These are phyloP conservation scores for Gallirallus australis DNA, from an alignment of 2,797 vertebrate genomes.

Conservation along the genomic window DNA sequence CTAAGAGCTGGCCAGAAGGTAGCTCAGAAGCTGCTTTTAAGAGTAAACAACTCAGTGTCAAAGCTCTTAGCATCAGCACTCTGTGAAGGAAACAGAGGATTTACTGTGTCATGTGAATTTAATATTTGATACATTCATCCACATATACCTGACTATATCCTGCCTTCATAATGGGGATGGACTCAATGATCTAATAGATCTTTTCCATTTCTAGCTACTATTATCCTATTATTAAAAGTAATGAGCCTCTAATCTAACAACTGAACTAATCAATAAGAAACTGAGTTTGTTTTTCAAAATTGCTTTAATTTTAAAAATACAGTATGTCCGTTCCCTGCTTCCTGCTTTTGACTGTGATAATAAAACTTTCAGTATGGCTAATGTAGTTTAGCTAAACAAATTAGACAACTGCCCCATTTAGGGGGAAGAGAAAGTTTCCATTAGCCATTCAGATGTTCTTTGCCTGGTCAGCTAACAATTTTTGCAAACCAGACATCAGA, in stretches of 20 bases:
- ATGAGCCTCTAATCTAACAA: constrained; percentile 78
- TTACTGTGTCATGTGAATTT: constrained; percentile 52
- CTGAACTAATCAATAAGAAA: constrained; percentile 80
- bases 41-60: constrained; percentile 65
- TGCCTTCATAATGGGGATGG: constrained; percentile 50
- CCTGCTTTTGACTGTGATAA: constrained; percentile 79
- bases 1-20: constrained; percentile 53
- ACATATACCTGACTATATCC: constrained; percentile 50
- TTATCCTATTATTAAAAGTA: constrained; percentile 77
- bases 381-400: constrained; percentile 83
- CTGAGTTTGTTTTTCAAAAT: constrained; percentile 76
- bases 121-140: constrained; percentile 69
- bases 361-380: constrained; percentile 80
- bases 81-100: constrained; percentile 54
- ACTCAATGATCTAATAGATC: constrained; percentile 64
- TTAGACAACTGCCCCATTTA: constrained; percentile 76
- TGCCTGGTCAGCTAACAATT: constrained; percentile 60
- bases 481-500: constrained; percentile 45
- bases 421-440: constrained; percentile 77
- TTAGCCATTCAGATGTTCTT: constrained; percentile 66
- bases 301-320: constrained; percentile 80
- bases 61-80: constrained; percentile 64
- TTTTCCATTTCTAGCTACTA: constrained; percentile 60
- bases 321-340: constrained; percentile 71
- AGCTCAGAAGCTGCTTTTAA: constrained; percentile 63